A percentile compares a stretch with the other conserved stretches of the same genome.
These are phyloP conservation scores for Heliocidaris tuberculata DNA, from an alignment of 35 echinoderm and acorn worm species.

Conservation along the genomic window DNA sequence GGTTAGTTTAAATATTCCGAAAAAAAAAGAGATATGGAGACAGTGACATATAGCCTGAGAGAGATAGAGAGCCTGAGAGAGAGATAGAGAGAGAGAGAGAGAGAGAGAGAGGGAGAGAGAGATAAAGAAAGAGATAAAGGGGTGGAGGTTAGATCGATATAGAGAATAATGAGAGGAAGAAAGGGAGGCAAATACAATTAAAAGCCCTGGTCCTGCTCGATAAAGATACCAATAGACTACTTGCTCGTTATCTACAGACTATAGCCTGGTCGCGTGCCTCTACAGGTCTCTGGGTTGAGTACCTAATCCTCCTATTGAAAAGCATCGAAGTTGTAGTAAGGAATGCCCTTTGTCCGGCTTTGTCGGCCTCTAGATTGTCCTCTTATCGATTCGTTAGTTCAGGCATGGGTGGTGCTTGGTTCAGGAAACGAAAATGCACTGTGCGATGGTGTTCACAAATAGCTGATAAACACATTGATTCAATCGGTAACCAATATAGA, in stretches of 20 bases:
- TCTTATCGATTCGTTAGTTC: background rate
- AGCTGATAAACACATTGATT: background rate
- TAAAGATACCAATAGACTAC: background rate
- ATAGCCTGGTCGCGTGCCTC: background rate
- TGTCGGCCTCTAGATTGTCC: background rate
- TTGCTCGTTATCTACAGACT: background rate
- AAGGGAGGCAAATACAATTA: background rate
- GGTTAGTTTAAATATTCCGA: too few relatives aligned
- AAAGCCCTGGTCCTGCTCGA: background rate
- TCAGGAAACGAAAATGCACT: background rate
- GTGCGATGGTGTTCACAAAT: background rate
- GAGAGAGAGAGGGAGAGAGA: background rate
- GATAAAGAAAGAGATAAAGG: background rate
- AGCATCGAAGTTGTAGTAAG: background rate
- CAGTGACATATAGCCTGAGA: too few relatives aligned
- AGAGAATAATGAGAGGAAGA: background rate
- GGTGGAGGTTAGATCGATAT: background rate
- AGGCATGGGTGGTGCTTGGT: background rate
- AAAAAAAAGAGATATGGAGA: too few relatives aligned
- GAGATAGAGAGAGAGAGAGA: background rate
- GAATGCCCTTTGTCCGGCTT: background rate
- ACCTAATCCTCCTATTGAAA: background rate
- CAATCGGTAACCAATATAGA: background rate
- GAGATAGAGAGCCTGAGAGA: background rate
- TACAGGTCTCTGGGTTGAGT: background rate